phyloP scores from a whole-genome alignment of 2,797 vertebrate species.

The Hypotaenidia philippensis region DNA sequence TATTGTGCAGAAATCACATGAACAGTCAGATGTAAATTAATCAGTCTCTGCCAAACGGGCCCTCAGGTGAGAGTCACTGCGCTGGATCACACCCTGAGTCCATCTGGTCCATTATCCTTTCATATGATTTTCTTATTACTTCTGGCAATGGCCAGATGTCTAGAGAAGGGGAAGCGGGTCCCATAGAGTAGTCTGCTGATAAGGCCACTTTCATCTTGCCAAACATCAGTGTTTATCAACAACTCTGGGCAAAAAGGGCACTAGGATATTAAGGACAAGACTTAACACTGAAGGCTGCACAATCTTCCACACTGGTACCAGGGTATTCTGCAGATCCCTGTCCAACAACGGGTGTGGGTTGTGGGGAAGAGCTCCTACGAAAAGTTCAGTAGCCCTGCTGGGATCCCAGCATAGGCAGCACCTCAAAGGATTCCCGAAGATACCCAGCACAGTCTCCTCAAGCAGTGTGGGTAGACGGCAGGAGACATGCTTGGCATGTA shows the following conservation, averaged over 20 bases:
- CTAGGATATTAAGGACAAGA: not conserved
- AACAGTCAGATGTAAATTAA: slow-evolving; percentile 52
- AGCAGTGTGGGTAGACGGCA: not conserved
- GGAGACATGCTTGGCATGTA: not conserved
- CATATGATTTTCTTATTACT: slow-evolving; percentile 63
- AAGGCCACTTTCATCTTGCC: slow-evolving; percentile 35
- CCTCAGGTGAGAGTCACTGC: slow-evolving; percentile 50
- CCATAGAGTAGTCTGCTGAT: not conserved
- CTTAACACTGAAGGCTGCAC: not conserved
- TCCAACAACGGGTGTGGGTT: rapidly evolving
- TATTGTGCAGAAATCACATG: slow-evolving; percentile 29
- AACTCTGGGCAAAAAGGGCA: not conserved
- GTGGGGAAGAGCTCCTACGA: not conserved
- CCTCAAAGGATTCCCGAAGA: not conserved
- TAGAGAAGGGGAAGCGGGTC: slow-evolving; percentile 37
- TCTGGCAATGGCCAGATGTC: slow-evolving; percentile 56
- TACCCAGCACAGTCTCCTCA: not conserved
- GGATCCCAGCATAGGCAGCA: not conserved
- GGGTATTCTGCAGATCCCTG: not conserved
- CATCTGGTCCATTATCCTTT: slow-evolving; percentile 63
- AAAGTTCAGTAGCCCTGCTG: not conserved
- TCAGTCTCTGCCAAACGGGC: slow-evolving; percentile 52
- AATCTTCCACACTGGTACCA: rapidly evolving
- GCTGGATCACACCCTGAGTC: slow-evolving; percentile 51
- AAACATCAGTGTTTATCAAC: not conserved